Evolutionary conservation across 2,113 vertebrate genomes (phyloP), one percentile per base, ranked within the genome.

Genomic region (Sinocyclocheilus grahami): DNA sequence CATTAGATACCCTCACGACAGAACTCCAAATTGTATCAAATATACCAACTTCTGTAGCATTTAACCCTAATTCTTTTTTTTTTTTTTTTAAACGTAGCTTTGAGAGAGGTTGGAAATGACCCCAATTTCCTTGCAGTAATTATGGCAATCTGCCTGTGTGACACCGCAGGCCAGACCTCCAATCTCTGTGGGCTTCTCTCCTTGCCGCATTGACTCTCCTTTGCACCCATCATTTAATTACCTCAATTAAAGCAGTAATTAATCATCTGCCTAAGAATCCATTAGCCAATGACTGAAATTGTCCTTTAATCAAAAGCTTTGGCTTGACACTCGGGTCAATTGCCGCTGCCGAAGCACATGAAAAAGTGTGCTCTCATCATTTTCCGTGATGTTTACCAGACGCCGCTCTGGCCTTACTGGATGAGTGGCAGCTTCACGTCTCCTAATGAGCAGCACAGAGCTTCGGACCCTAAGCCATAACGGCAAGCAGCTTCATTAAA

Each of bases 401-500:
- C 71, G 24, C 63, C 86, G 63, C 65, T 55, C 78, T 80, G 60
- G 72, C 30, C 78, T 82, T 11, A 30, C 85, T 37, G 83, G 88
- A 85, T 89, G 90, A 92, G 71, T 89, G 90, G 87, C 87, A 86
- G 86, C 91, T 89, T 90, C 89, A 88, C 84, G 18, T 86, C 88
- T 90, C 16, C 79, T 93, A 93, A 94, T 94, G 90, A 92, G 91
- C 86, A 86, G 62, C 77, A 85, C 69, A 90, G 90, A 69, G 79
- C 74, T 67, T 87, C 60, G 67, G 86, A 86, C 86, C 37, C 82
- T 75, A 13, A 72, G 87, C 87, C 87, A 91, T 93, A 92, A 93
- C 92, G 90, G 90, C 72, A 78, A 85, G 55, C 75, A 81, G 87
- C 90, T 88, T 94, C 92, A 92, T 93, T 93, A 92, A 91, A 84